phyloP scores from a whole-genome alignment of 1,140 invertebrate species.

The Atta colombica region DNA sequence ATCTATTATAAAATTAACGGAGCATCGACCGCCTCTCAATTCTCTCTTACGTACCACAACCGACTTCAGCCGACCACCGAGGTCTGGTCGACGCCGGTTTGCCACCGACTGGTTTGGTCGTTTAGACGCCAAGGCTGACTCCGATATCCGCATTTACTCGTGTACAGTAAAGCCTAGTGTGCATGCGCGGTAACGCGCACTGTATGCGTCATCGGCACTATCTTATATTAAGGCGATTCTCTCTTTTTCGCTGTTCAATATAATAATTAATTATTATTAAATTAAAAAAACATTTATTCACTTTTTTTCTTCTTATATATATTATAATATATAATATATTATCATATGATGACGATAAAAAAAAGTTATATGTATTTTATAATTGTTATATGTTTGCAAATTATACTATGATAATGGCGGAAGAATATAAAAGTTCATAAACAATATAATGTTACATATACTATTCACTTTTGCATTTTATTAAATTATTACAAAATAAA shows the following conservation, averaged over 20 bases:
- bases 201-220: conserved; percentile 66
- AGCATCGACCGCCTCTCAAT: conserved; percentile 7
- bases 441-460: background rate
- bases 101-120: conserved; percentile 41
- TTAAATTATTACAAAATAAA: conserved; percentile 25
- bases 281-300: background rate
- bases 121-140: conserved; percentile 26
- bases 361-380: no score
- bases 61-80: background rate
- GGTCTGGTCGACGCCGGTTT: conserved; percentile 45
- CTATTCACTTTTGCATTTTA: background rate
- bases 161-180: conserved; percentile 32
- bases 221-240: conserved; percentile 1
- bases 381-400: background rate
- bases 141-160: conserved; percentile 46
- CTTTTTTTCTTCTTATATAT: background rate
- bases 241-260: background rate
- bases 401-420: background rate
- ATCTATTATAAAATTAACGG: background rate
- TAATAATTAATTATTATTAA: background rate
- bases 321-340: background rate
- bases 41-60: background rate
- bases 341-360: conserved; percentile 3
- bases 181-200: conserved; percentile 58
- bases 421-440: background rate